Conservation (phyloP, 1,140 invertebrate genomes). For the Ostrea denselamellosa region DNA sequence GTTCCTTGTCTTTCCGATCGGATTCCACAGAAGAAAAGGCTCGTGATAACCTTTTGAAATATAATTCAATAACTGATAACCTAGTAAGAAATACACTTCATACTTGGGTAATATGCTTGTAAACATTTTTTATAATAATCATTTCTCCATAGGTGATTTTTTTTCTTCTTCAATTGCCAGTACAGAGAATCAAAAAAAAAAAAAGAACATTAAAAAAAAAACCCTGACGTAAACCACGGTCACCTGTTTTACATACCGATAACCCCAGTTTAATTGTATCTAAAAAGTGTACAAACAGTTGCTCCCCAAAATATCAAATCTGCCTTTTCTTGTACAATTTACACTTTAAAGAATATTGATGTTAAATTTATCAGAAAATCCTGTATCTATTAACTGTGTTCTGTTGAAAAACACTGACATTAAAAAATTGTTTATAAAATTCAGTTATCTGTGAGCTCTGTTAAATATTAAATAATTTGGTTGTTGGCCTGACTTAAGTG, state of each 20-base stretch:
- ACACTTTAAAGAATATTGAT: background rate
- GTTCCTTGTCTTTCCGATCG: background rate
- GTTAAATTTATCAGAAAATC: constrained; percentile 2
- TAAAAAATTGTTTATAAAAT: too few species aligned
- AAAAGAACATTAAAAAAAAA: background rate
- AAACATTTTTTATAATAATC: background rate
- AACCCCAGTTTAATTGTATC: background rate
- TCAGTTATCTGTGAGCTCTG: background rate
- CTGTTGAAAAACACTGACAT: too few species aligned
- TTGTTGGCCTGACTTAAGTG: background rate
- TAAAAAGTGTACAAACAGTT: background rate
- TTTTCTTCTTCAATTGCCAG: background rate
- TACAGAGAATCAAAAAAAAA: background rate
- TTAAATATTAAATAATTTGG: constrained; percentile 10
- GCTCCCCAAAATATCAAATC: background rate
- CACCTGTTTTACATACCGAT: background rate
- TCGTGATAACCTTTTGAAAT: constrained; percentile 15
- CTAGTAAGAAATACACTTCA: background rate
- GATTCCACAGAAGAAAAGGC: background rate
- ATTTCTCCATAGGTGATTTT: background rate
- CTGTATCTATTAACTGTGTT: background rate
- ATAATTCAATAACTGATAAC: constrained; percentile 26
- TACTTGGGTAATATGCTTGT: constrained; percentile 8
- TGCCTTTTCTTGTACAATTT: background rate
- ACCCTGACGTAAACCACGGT: background rate